phyloP scores from a whole-genome alignment of 2,113 vertebrate species.

The Dasyurus viverrinus region DNA sequence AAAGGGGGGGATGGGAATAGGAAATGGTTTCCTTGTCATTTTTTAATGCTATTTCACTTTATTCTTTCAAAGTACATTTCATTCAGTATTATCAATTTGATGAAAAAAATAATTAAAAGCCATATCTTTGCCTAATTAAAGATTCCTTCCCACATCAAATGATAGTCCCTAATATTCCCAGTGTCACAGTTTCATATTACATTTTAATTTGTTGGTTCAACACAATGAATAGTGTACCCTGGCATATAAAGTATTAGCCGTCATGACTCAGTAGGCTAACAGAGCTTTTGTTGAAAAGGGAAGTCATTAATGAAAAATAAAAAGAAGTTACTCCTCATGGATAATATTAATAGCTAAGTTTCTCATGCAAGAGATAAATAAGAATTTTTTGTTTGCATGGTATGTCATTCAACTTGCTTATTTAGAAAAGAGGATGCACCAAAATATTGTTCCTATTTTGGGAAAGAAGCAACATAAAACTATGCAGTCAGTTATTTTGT shows the following conservation, averaged over 20 bases:
- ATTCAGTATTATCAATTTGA: conserved; percentile 77
- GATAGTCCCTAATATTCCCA: conserved; percentile 76
- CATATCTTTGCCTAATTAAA: conserved; percentile 80
- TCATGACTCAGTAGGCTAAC: conserved; percentile 75
- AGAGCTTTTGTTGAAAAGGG: conserved; percentile 68
- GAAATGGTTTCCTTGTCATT: conserved; percentile 74
- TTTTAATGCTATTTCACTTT: conserved; percentile 66
- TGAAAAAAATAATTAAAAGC: conserved; percentile 84
- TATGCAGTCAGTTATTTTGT: neutral
- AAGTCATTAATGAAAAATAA: conserved; percentile 73
- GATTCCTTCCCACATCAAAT: conserved; percentile 78
- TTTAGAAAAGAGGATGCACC: neutral
- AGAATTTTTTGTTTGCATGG: conserved; percentile 43
- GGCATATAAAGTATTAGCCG: conserved; percentile 71
- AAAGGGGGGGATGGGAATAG: conserved; percentile 67
- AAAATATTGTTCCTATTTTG: neutral
- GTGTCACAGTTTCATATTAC: conserved; percentile 77
- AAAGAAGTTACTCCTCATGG: conserved; percentile 60
- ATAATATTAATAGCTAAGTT: conserved; percentile 65
- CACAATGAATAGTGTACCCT: conserved; percentile 75
- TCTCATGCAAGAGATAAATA: conserved; percentile 31
- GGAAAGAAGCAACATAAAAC: conserved; percentile 16
- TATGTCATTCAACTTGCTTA: neutral
- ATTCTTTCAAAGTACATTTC: conserved; percentile 79
- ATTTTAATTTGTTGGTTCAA: conserved; percentile 88